Evolutionary conservation across 2,888 invertebrate species (phyloP), one percentile per base, ranked within the genome.

Genomic region (Leptinotarsa peninsularis): DNA sequence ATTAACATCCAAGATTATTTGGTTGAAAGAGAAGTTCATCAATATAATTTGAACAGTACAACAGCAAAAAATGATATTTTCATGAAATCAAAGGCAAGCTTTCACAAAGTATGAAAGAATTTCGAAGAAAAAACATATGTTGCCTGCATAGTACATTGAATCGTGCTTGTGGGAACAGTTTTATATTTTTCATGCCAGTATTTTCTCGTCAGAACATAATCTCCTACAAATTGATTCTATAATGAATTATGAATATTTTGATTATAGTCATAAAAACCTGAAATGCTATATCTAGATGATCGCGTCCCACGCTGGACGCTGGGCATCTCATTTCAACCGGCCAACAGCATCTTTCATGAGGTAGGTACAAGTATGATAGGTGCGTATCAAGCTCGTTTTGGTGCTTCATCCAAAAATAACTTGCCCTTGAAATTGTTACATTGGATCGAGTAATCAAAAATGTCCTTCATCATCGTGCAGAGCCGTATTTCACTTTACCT

Each of bases 221-320:
- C 58, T 21, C 58, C 4, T 17, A 58, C 58, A 58, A 58, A 58
- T 58, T 23, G 21, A 23, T 58, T 21, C 15, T 15, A 23, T 58
- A 13, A 58, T 58, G 23, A 58, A 27, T 23, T 58, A 58, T 58
- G 2, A 15, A 21, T 58, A 58, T 23, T 58, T 58, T 58, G 58
- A 58, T 58, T 58, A 58, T 58, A 17, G 58, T 58, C 14, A 58
- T 58, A 58, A 58, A 58, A 58, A 58, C 54, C 54, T 54, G 54
- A 58, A 58, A 58, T 23, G 23, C 21, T 58, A 23, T 58, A 58
- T 23, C 23, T 58, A 58, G 58, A 58, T 13, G 27, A 23, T 58
- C 27, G 23, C 23, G 4, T 23, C 58, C 58, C 58, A 58, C 58
- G 58, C 58, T 58, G 58, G 58, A 58, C 58, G 23, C 23, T 58